These are phyloP conservation scores for Digitonthophagus gazella DNA, from an alignment of 2,888 invertebrate species.

Conservation along the genomic window DNA sequence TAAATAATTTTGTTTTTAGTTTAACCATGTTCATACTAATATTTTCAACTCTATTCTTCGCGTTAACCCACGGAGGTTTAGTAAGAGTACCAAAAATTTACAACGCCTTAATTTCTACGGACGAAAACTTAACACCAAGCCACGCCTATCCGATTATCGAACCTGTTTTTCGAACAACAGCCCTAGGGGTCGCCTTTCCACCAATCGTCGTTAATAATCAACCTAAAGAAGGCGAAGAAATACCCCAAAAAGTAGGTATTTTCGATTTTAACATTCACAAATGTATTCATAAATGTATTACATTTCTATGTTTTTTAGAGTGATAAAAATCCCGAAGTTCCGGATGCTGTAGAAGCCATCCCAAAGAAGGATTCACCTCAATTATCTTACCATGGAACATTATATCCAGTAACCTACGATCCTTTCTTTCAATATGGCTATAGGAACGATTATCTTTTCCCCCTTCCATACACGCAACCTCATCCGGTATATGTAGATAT, in stretches of 20 bases:
- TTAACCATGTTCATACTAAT: slow-evolving; percentile 35
- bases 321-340: background rate
- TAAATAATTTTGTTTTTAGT: too few relatives aligned
- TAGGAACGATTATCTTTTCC: slow-evolving; percentile 34
- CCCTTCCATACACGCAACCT: slow-evolving; percentile 34
- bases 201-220: slow-evolving; percentile 35
- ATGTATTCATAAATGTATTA: background rate
- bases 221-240: slow-evolving; percentile 17
- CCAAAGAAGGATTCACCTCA: slow-evolving; percentile 27
- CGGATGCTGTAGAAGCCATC: background rate
- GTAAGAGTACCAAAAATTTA: slow-evolving; percentile 72
- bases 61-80: slow-evolving; percentile 50
- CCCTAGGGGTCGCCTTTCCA: slow-evolving; percentile 52
- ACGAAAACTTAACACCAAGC: slow-evolving; percentile 73
- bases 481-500: slow-evolving; percentile 36
- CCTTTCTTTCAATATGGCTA: slow-evolving; percentile 37
- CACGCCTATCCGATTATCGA: slow-evolving; percentile 73
- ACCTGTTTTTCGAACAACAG: slow-evolving; percentile 65
- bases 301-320: background rate
- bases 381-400: slow-evolving; percentile 34
- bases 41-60: slow-evolving; percentile 26
- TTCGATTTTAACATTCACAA: background rate
- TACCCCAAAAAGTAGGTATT: slow-evolving; percentile 18
- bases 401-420: slow-evolving; percentile 38
- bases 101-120: slow-evolving; percentile 76